Base-by-base conservation (phyloP, 2,797 vertebrate species). In the Hafferia zeledoni region DNA sequence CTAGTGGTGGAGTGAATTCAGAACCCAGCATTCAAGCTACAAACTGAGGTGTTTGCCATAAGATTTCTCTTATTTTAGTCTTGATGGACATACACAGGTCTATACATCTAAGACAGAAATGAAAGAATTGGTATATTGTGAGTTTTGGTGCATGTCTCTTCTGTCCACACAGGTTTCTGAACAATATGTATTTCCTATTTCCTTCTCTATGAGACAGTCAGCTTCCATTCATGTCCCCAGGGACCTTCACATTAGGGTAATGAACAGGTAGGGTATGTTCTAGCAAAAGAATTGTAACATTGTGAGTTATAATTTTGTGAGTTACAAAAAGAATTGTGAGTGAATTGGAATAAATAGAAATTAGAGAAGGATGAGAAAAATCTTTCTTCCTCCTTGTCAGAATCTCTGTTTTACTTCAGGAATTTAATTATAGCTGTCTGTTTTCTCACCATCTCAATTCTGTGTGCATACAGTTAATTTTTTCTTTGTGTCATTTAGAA, bases 401-500 rank as follows among this genome's bases (percentile, higher is more conserved):
- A 44, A 71, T 10, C 22, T 84, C 17, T 87, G 27, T 23, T 85
- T 79, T 83, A 47, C 67, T 79, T 81, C 41, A 64, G 44, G 31
- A 83, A 24, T 55, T 90, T 52, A 43, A 56, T 71, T 71, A 76
- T 70, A 60, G 23, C 23, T 57, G 13, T 60, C 11, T 85, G 37
- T 74, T 80, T 86, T 60, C 64, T 83, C 12, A 30, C 53, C 25
- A 30, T 33, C 33, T 79, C 47, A 33, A 7, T 61, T 67, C 60
- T 71, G 28, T 84, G 68, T 0, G 2, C 13, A 71, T 72, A 74
- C 5, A 28, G 74, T 92, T 89, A 93, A 81, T 92, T 65, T 94
- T 93, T 79, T 24, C 24, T 92, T 78, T 83, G 49, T 81, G 55
- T 46, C 61, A 70, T 86, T 89, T 87, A 75, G 53, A 92, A 78